Evolutionary conservation across 2,113 vertebrate genomes (phyloP).

Genomic region (Vulpes ferrilata): DNA sequence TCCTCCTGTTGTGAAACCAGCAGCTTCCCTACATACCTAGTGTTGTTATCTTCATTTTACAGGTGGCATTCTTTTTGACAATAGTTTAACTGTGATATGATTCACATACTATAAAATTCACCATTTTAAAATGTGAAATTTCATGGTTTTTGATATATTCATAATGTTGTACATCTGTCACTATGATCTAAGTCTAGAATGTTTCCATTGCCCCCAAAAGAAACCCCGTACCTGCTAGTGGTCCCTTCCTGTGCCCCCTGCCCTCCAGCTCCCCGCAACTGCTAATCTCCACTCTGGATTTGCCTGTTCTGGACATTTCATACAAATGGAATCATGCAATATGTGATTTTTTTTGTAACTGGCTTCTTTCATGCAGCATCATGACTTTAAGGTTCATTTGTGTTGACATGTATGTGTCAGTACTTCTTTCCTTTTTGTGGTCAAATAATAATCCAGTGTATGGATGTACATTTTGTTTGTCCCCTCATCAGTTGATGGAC

Average conservation of each 20-base stretch:
- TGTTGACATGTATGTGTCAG: background rate
- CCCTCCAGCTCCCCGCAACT: background rate
- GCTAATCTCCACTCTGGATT: background rate
- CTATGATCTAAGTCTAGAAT: background rate
- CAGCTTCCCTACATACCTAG: accelerated
- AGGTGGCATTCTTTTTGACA: background rate
- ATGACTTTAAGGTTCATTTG: constrained; percentile 1
- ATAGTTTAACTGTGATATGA: constrained; percentile 13
- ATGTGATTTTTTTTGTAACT: background rate
- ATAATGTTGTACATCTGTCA: background rate
- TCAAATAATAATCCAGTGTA: background rate
- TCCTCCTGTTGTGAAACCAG: background rate
- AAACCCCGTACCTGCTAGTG: background rate
- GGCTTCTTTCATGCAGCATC: background rate
- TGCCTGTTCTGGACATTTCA: background rate
- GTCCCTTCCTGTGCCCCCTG: background rate
- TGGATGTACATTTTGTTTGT: background rate
- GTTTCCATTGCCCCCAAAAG: background rate
- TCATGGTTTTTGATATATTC: background rate
- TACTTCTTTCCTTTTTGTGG: constrained; percentile 30
- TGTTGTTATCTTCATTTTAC: background rate
- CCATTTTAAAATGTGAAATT: background rate
- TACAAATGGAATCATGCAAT: constrained; percentile 9
- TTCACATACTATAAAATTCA: background rate
- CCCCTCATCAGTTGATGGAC: background rate